Evolutionary conservation across 2,797 vertebrate genomes (phyloP), one percentile per base, ranked within the genome.

Genomic region (Enteromius unitaeniatus): DNA sequence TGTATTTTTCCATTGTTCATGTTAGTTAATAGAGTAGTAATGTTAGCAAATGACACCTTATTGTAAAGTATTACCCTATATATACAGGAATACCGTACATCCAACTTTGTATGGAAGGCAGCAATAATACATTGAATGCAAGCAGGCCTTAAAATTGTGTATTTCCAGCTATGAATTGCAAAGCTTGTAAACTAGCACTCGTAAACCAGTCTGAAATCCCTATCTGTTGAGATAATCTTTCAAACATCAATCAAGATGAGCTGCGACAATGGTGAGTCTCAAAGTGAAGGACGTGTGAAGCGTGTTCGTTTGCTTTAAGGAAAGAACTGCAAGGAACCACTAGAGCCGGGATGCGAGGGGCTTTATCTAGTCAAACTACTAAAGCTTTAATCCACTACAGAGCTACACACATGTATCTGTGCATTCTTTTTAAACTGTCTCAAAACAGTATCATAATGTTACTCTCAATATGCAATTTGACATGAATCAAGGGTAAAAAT

Each of bases 261-360:
- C 37, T 47, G n/a, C 47, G 17, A 34, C 31, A 51, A 51, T 40
- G 70, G 62, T 8, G 10, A 84, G 55, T 68, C 55, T 86, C 10
- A 82, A 60, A 79, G 82, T 86, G 82, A 87, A 86, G 84, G 81
- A 85, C 34, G 15, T 31, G 17, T 58, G 51, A 74, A 60, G 55
- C 11, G 40, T 42, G 37, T 79, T 42, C 42, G 42, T 72, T 53
- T 80, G 40, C 69, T 40, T 42, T 19, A n/a, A 14, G 31, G 14
- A 31, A 1, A 42, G 5, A 65, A 76, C 17, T 81, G n/a, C 23
- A 17, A 31, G 67, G 49, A 15, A 19, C 17, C 74, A 77, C 81
- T 40, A 79, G 10, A 47, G 40, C 53, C 19, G 55, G 69, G 60
- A 75, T n/a, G 51, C 45, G 4, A 70, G 53, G 53, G 65, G 26